A percentile compares a stretch with the other conserved stretches of the same genome.
Conservation (phyloP, 2,888 invertebrate species). For the Tetragnatha montana region DNA sequence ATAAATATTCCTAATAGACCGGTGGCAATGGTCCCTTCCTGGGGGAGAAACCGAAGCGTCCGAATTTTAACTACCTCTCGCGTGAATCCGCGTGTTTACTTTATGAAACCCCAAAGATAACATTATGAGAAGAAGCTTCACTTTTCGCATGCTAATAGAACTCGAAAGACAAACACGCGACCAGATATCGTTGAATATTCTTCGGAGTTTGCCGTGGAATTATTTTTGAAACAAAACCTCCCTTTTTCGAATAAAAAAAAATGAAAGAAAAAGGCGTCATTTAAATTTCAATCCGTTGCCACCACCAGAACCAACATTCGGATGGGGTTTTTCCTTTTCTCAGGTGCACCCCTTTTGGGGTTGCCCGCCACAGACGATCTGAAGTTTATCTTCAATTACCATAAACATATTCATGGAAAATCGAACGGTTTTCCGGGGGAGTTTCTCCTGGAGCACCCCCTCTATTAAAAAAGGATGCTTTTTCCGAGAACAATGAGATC, state of each 20-base stretch:
- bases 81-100: slow-evolving; percentile 20
- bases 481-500: slow-evolving; percentile 13
- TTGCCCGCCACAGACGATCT: slow-evolving; percentile 10
- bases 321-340: background rate
- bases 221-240: slow-evolving; percentile 53
- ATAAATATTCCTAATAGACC: slow-evolving; percentile 2
- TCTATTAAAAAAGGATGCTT: slow-evolving; percentile 9
- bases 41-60: background rate
- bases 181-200: slow-evolving; percentile 16
- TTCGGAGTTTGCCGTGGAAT: slow-evolving; percentile 29
- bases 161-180: slow-evolving; percentile 40
- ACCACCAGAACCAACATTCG: slow-evolving; percentile 39
- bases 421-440: background rate
- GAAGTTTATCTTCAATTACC: slow-evolving; percentile 61
- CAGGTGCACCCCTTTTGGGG: background rate
- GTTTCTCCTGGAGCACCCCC: background rate
- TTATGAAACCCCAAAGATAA: slow-evolving; percentile 41
- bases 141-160: slow-evolving; percentile 25
- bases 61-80: slow-evolving; percentile 12
- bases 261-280: slow-evolving; percentile 2
- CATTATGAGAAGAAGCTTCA: slow-evolving; percentile 26
- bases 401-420: slow-evolving; percentile 69
- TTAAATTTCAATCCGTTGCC: slow-evolving; percentile 48
- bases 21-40: background rate
- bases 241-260: slow-evolving; percentile 9